A percentile compares a stretch with the other conserved stretches of the same genome.
Conservation (phyloP, 2,888 invertebrate species). For the Strigamia maritima region DNA sequence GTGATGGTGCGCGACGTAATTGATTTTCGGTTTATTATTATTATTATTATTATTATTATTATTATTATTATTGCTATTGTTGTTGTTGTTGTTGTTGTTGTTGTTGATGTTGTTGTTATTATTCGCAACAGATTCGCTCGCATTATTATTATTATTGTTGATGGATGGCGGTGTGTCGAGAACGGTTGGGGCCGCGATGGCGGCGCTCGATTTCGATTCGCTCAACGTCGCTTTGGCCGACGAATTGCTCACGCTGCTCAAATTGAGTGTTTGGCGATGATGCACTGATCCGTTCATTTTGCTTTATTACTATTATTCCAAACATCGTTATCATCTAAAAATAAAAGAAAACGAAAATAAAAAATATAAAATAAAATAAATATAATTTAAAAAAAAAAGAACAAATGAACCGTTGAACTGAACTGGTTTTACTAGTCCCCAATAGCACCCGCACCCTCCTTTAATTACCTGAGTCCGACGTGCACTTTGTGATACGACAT, state of each 20-base stretch:
- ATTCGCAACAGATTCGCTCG: neutral
- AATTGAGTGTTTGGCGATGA: constrained; percentile 21
- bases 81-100: too few relatives aligned
- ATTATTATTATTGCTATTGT: too few relatives aligned
- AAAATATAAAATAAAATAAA: too few relatives aligned
- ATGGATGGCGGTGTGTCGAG: too few relatives aligned
- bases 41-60: neutral
- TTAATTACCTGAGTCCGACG: neutral
- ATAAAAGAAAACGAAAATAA: neutral
- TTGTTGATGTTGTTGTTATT: too few relatives aligned
- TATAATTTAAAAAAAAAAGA: neutral
- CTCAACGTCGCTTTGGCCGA: constrained; percentile 23
- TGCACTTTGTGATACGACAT: neutral
- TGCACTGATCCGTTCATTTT: constrained; percentile 38
- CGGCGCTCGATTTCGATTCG: neutral
- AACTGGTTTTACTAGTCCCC: neutral
- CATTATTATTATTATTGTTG: too few relatives aligned
- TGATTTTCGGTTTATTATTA: neutral
- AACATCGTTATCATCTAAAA: neutral
- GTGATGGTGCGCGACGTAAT: constrained; percentile 11
- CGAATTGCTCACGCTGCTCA: constrained; percentile 28
- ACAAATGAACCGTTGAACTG: neutral
- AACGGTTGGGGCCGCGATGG: neutral
- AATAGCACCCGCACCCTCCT: too few relatives aligned
- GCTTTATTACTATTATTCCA: neutral